phyloP scores from a whole-genome alignment of 1,140 invertebrate genomes.

The Sarcophaga bullata region DNA sequence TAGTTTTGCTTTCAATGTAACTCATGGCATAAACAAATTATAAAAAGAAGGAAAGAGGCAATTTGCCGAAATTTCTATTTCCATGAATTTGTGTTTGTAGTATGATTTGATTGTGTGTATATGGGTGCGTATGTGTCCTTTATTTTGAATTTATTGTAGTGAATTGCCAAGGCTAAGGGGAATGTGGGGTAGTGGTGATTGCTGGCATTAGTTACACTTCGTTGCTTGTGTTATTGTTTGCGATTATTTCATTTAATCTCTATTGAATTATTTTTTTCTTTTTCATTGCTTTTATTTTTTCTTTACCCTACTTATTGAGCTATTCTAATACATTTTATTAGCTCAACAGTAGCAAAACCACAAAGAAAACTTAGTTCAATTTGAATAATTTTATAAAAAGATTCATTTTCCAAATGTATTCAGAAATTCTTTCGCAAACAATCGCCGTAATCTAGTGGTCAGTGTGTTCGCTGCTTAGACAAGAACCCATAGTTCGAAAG shows the following conservation, averaged over 20 bases:
- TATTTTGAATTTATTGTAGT: no score
- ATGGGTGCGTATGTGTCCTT: neutral
- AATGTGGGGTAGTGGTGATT: constrained; percentile 12
- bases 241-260: constrained; percentile 38
- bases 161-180: neutral
- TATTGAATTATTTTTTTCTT: neutral
- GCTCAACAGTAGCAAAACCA: neutral
- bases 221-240: constrained; percentile 42
- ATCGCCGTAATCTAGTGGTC: neutral
- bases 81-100: no score
- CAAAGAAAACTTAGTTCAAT: neutral
- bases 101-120: no score
- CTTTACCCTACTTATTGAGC: no score
- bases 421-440: no score
- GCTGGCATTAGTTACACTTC: constrained; percentile 38
- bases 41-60: neutral
- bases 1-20: neutral
- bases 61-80: no score
- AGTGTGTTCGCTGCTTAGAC: neutral
- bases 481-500: neutral
- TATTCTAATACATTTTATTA: neutral
- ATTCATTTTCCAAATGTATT: neutral
- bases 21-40: neutral
- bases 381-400: neutral
- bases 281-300: neutral